phyloP scores from a whole-genome alignment of 2,797 vertebrate genomes.

The Lutjanus campechanus region DNA sequence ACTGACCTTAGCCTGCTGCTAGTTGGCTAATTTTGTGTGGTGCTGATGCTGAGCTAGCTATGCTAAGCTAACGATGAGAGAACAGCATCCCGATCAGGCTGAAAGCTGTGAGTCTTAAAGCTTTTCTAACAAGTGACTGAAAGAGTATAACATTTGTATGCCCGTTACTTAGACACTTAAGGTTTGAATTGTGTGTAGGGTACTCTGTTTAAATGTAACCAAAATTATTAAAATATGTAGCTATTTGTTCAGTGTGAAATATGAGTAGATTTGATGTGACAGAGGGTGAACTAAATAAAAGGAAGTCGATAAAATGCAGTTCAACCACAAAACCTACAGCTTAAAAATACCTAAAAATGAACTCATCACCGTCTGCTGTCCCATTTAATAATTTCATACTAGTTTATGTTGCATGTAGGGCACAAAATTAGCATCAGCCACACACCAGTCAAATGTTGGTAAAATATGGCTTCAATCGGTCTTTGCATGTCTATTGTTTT shows the following conservation, averaged over 20 bases:
- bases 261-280: not conserved
- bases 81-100: conserved; percentile 20
- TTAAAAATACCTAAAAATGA: not conserved
- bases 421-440: too few relatives aligned
- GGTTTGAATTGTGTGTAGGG: not conserved
- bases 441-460: too few relatives aligned
- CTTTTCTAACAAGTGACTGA: not conserved
- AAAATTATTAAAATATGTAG: not conserved
- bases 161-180: not conserved
- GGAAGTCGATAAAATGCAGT: not conserved
- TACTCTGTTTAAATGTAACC: not conserved
- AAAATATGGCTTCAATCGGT: too few relatives aligned
- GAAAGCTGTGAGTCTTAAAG: not conserved
- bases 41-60: conserved; percentile 75
- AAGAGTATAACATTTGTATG: not conserved
- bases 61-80: conserved; percentile 43
- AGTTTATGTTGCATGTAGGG: not conserved
- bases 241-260: too few relatives aligned
- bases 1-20: conserved; percentile 57
- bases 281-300: not conserved
- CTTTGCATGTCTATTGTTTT: not conserved
- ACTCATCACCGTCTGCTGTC: not conserved
- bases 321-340: not conserved
- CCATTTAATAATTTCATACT: not conserved
- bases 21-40: conserved; percentile 52